A percentile compares a stretch with the other conserved stretches of the same genome.
phyloP scores from a whole-genome alignment of 2,797 vertebrate genomes.

The Syngnathus acus region DNA sequence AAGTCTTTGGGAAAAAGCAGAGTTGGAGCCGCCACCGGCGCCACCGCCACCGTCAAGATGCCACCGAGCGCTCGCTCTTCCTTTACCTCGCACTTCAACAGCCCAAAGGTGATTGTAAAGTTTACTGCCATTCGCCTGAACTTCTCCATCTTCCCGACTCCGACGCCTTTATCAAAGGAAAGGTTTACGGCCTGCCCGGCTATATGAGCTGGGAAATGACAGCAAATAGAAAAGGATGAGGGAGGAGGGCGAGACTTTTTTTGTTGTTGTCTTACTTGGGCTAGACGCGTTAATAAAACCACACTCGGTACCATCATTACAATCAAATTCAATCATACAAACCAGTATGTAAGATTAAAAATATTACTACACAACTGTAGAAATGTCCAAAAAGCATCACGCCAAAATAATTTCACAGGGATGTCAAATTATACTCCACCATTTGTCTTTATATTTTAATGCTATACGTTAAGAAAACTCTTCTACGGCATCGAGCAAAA shows the following conservation, averaged over 20 bases:
- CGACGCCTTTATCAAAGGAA: conserved; percentile 32
- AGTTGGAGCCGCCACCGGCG: conserved; percentile 36
- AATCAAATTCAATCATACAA: background rate
- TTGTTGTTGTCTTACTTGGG: conserved; percentile 49
- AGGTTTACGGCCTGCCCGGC: conserved; percentile 37
- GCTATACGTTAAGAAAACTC: background rate
- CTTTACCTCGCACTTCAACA: conserved; percentile 42
- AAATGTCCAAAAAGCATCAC: background rate
- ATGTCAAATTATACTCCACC: background rate
- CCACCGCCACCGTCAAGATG: conserved; percentile 25
- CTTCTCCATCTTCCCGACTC: conserved; percentile 50
- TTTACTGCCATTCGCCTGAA: conserved; percentile 54
- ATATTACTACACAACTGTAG: background rate
- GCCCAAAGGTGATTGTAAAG: conserved; percentile 62
- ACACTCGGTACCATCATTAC: background rate
- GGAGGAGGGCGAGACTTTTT: background rate
- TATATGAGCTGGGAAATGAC: conserved; percentile 43
- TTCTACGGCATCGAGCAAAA: background rate
- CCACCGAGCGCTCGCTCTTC: conserved; percentile 44
- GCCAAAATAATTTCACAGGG: background rate
- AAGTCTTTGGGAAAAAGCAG: conserved; percentile 54
- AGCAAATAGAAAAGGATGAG: conserved; percentile 6
- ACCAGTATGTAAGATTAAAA: background rate
- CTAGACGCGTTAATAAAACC: background rate
- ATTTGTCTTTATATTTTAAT: background rate